Evolutionary conservation across 2,797 vertebrate species (phyloP).

Genomic region (Oreochromis mossambicus): DNA sequence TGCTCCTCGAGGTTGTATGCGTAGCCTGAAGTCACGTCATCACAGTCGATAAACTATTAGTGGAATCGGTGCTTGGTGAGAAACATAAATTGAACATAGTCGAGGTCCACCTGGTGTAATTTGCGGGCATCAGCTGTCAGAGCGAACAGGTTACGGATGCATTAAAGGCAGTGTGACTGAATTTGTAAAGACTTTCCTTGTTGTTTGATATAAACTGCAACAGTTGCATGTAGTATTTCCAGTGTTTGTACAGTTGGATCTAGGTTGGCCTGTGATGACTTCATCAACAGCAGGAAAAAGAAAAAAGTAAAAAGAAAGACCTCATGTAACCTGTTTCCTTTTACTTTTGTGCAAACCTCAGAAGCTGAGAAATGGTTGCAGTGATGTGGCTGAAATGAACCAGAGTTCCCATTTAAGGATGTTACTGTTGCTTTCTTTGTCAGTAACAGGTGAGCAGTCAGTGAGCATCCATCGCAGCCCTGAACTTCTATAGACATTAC

Average conservation of each 20-base stretch:
- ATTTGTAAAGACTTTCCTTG: neutral
- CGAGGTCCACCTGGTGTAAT: neutral
- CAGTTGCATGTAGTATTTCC: neutral
- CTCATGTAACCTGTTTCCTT: neutral
- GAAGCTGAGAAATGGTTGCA: neutral
- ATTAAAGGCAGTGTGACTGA: neutral
- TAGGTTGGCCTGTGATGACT: neutral
- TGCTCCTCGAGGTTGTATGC: neutral
- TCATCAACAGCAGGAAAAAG: neutral
- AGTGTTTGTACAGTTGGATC: neutral
- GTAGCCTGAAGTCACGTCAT: neutral
- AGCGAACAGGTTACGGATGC: neutral
- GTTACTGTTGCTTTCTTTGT: neutral
- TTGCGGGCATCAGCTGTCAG: neutral
- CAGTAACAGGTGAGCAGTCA: neutral
- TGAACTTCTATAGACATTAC: neutral
- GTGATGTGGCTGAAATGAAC: neutral
- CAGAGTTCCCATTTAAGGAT: neutral
- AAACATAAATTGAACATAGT: constrained; percentile 16
- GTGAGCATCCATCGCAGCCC: neutral
- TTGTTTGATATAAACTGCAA: neutral
- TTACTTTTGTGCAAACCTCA: neutral
- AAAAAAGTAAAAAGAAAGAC: neutral
- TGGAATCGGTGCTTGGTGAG: constrained; percentile 11
- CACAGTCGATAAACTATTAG: constrained; percentile 45